Percentiles rank a stretch among this genome's conserved stretches.
Conservation (phyloP, 92 coral and sea anemone genomes). For the Epizoanthus ramosus region DNA sequence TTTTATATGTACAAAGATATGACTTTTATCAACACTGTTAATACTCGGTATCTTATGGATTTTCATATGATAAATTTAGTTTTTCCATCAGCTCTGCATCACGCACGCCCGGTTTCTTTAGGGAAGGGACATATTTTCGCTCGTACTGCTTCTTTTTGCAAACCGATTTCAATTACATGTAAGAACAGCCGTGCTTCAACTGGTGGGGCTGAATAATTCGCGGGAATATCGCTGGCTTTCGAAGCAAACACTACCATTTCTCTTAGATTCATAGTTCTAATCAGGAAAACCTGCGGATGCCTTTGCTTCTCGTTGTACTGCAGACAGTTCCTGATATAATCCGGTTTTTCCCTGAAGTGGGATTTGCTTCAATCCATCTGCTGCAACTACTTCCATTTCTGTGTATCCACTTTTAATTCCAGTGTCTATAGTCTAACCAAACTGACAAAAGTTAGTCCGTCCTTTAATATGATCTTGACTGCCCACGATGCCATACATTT, state of each 20-base stretch:
- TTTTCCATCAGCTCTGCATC: slow-evolving; percentile 59
- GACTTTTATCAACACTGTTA: too few species aligned
- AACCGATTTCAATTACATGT: slow-evolving; percentile 59
- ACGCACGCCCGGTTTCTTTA: slow-evolving; percentile 38
- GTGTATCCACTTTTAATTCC: slow-evolving; percentile 51
- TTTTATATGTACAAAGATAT: too few species aligned
- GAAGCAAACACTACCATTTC: slow-evolving; percentile 60
- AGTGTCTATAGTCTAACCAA: slow-evolving; percentile 49
- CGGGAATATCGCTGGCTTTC: slow-evolving; percentile 44
- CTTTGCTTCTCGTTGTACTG: slow-evolving; percentile 45
- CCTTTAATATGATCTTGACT: background rate
- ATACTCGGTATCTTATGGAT: too few species aligned
- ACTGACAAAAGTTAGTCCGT: background rate
- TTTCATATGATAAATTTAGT: too few species aligned
- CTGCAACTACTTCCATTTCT: slow-evolving; percentile 59
- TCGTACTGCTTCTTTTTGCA: slow-evolving; percentile 49
- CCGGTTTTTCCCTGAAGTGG: background rate
- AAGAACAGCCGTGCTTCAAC: slow-evolving; percentile 58
- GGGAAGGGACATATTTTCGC: slow-evolving; percentile 55
- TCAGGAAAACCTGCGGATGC: slow-evolving; percentile 67
- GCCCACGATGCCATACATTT: too few species aligned
- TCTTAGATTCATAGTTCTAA: slow-evolving; percentile 55
- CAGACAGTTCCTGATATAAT: slow-evolving; percentile 59
- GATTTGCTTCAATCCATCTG: slow-evolving; percentile 41
- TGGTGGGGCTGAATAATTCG: slow-evolving; percentile 49